Conservation (phyloP, 1,140 invertebrate genomes). For the Drosophila novamexicana region DNA sequence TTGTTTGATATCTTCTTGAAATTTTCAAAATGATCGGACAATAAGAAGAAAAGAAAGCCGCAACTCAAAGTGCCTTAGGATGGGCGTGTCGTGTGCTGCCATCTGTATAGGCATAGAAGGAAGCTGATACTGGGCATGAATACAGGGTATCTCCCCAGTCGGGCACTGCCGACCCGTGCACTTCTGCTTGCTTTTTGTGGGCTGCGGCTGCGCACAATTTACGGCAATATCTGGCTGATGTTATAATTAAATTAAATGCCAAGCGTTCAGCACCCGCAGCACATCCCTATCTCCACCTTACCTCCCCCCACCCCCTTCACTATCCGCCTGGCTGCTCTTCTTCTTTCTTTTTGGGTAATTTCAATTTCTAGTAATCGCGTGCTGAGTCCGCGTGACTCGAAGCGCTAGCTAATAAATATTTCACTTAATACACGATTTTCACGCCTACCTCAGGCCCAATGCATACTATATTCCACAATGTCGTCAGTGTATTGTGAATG, state of each 20-base stretch:
- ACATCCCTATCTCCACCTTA: background rate
- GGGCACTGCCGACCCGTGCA: background rate
- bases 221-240: conserved; percentile 29
- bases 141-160: too few species aligned
- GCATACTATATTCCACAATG: background rate
- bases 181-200: background rate
- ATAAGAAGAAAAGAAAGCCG: too few species aligned
- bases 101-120: too few species aligned
- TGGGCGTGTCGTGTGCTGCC: too few species aligned
- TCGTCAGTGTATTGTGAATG: conserved; percentile 17
- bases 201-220: conserved; percentile 10
- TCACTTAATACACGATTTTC: conserved; percentile 78
- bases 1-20: too few species aligned
- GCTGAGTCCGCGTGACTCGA: conserved; percentile 67
- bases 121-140: too few species aligned
- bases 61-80: too few species aligned
- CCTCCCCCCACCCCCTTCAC: background rate
- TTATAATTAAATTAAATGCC: conserved; percentile 47
- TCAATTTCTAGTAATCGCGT: conserved; percentile 71
- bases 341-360: conserved; percentile 40
- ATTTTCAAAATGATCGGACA: too few species aligned
- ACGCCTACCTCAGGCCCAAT: conserved; percentile 58
- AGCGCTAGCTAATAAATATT: conserved; percentile 79
- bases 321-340: background rate
- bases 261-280: background rate